Evolutionary conservation across 2,888 invertebrate species (phyloP), one percentile per base, ranked within the genome.

Genomic region (Drosophila bunnanda): DNA sequence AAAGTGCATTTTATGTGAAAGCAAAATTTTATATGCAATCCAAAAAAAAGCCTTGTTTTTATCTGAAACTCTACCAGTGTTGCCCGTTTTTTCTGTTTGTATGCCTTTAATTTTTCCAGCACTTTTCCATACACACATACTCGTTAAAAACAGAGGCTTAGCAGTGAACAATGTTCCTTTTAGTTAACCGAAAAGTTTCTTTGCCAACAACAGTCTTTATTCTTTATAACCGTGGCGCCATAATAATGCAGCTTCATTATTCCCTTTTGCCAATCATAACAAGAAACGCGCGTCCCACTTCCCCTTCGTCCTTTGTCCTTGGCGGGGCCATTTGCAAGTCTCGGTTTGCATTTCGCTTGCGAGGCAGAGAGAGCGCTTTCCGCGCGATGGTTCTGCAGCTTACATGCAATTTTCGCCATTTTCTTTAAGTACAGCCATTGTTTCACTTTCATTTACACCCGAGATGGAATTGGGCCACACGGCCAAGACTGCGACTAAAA

Each of bases 341-440:
- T 59, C 59, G 52, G 59, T 59, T 67, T 66, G 67, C 65, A 53
- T 57, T 75, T 75, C 57, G 52, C 62, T 54, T 53, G 28, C 9
- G 22, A 28, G 25, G 2, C 32, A 32, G 2, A 46, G 46, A 17
- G 52, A 30, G 36, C 41, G 56, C 36, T 50, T 46, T 53, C 30
- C 60, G 30, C 36, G 39, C 34, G 30, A 36, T 53, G 39, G 39
- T 67, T 46, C 44, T 82, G 83, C 74, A 86, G 75, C 68, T 48
- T 58, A 80, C 77, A 84, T 88, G 83, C 89, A 84, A 86, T 84
- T 83, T 88, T 83, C 84, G 76, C 83, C 88, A 88, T 87, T 87
- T 85, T 79, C 87, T 79, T 84, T 84, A 83, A 88, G 89, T 85
- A 79, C 66, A 53, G 75, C 84, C 84, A 85, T 85, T 85, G 84